Base-by-base conservation (phyloP, 2,888 invertebrate species). In the Oscheius sp. region DNA sequence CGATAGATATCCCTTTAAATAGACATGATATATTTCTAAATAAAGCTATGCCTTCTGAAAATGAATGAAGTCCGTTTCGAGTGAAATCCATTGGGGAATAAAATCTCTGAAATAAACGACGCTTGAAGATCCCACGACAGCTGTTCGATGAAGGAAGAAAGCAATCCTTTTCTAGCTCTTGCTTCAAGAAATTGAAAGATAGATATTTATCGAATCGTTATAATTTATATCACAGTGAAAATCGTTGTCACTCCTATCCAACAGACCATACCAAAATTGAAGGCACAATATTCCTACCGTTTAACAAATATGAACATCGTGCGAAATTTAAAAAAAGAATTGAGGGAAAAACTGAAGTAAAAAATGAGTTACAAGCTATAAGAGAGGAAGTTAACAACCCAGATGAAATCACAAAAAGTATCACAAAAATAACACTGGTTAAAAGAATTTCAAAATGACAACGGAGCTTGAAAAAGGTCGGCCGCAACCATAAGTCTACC, bases 381-480 rank as follows among this genome's bases (percentile, higher is more conserved):
- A 25, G 48, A 48, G 25, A 48, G 20, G 23, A 12, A 58, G 15
- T 15, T n/a, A 15, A 55, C 10, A 42, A 61, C 61, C 58, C 61
- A 42, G 25, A 20, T 34, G 27, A 27, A 17, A 61, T 61, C 34
- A 33, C 23, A 57, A n/a, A 34, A 25, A 61, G n/a, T 61, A 61
- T 61, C 61, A 61, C 61, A 61, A 31, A 8, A 29, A 29, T n/a
- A 20, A 55, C 55, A 55, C 55, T 55, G 55, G 55, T 34, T 55
- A 55, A n/a, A n/a, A n/a, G n/a, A n/a, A n/a, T n/a, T n/a, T n/a
- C 55, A 33, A 17, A 37, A 55, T 55, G 55, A 55, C 55, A 55
- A 55, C 55, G 17, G 20, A 34, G 55, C 33, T 34, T 33, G 10
- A 52, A 29, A 55, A 17, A 2, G 53, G 20, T 2, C 17, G 55